A percentile compares a stretch with the other conserved stretches of the same genome.
Evolutionary conservation across 2,113 vertebrate genomes (phyloP).

Genomic region (Tragulus kanchil): DNA sequence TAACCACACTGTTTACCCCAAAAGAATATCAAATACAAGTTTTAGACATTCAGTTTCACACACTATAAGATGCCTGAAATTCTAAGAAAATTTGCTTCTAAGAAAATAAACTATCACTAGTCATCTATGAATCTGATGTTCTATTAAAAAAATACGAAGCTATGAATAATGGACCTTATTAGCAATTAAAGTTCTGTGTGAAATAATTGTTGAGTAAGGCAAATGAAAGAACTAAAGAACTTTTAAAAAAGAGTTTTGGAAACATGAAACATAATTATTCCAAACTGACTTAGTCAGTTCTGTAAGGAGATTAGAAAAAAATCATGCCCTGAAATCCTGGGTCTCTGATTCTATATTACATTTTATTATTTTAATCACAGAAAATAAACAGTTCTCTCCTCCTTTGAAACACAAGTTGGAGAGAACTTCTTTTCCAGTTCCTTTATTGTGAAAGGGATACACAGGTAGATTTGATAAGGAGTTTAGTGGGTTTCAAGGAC

Average conservation of each 20-base stretch:
- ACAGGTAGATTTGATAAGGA: no score
- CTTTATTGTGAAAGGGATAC: slow-evolving; percentile 16
- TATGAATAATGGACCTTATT: slow-evolving; percentile 82
- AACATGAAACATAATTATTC: slow-evolving; percentile 54
- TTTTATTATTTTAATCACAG: slow-evolving; percentile 64
- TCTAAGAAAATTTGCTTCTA: slow-evolving; percentile 85
- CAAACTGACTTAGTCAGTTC: slow-evolving; percentile 56
- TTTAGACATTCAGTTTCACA: slow-evolving; percentile 84
- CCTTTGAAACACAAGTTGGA: slow-evolving; percentile 55
- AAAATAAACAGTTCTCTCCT: slow-evolving; percentile 67
- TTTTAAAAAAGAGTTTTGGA: slow-evolving; percentile 54
- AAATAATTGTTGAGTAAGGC: slow-evolving; percentile 73
- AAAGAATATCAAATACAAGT: slow-evolving; percentile 84
- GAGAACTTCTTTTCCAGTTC: slow-evolving; percentile 39
- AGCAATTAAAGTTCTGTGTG: slow-evolving; percentile 75
- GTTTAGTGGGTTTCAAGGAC: no score
- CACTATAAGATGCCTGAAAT: slow-evolving; percentile 80
- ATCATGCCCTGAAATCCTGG: neutral
- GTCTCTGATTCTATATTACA: slow-evolving; percentile 41
- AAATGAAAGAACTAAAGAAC: slow-evolving; percentile 47
- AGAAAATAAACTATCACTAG: slow-evolving; percentile 80
- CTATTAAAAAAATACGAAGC: slow-evolving; percentile 87
- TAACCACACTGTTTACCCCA: slow-evolving; percentile 83
- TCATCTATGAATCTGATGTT: slow-evolving; percentile 84
- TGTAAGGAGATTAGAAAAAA: neutral